These are phyloP conservation scores for Thalassaphorura encarpata DNA, from an alignment of 1,140 invertebrate genomes.

Conservation along the genomic window DNA sequence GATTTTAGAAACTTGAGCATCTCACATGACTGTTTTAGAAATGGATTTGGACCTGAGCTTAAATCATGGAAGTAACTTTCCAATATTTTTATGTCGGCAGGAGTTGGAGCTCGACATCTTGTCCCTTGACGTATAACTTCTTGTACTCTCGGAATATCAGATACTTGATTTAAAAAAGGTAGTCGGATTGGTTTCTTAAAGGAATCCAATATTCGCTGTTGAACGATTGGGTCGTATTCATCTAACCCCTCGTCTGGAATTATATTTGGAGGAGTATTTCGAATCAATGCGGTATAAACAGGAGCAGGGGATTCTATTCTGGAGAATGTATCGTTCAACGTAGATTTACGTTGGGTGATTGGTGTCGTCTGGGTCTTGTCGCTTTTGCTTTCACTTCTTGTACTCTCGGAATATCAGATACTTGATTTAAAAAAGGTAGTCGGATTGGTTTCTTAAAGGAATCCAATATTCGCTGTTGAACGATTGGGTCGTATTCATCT, in stretches of 20 bases:
- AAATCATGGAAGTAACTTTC: neutral
- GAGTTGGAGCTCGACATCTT: neutral
- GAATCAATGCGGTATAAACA: too few relatives aligned
- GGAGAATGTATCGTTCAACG: too few relatives aligned
- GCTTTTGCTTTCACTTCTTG: neutral
- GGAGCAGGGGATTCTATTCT: too few relatives aligned
- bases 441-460: too few relatives aligned
- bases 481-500: too few relatives aligned
- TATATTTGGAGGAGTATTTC: too few relatives aligned
- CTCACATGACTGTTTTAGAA: neutral
- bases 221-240: too few relatives aligned
- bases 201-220: too few relatives aligned
- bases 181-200: too few relatives aligned
- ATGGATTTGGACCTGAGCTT: neutral
- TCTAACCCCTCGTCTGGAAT: too few relatives aligned
- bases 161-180: neutral
- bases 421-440: neutral
- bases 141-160: neutral
- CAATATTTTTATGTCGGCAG: neutral
- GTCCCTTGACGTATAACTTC: neutral
- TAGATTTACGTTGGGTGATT: neutral
- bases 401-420: neutral
- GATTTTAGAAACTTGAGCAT: neutral
- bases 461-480: too few relatives aligned
- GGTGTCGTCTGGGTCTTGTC: neutral